These are phyloP conservation scores for Gulo gulo DNA, from an alignment of 2,113 vertebrate genomes.

Conservation along the genomic window DNA sequence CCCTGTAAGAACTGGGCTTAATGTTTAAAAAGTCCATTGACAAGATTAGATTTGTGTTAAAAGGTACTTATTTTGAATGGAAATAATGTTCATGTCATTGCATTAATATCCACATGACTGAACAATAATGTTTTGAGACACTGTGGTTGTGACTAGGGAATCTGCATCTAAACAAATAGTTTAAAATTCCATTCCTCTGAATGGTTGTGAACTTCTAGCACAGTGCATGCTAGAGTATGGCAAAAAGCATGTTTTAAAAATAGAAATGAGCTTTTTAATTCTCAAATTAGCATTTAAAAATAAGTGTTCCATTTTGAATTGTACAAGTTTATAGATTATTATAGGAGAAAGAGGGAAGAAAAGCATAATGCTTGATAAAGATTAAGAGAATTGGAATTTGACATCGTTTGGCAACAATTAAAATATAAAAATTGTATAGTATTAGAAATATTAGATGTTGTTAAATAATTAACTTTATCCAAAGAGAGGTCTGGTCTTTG, in stretches of 20 bases:
- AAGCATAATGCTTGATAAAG: neutral
- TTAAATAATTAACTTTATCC: neutral
- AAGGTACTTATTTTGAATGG: constrained; percentile 16
- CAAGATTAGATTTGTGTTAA: neutral
- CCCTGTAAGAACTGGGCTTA: neutral
- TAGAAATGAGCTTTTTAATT: neutral
- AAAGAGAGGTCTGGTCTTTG: neutral
- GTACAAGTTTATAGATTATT: neutral
- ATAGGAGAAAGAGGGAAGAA: neutral
- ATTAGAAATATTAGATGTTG: neutral
- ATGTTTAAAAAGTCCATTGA: neutral
- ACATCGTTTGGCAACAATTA: neutral
- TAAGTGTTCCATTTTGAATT: neutral
- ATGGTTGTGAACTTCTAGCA: neutral
- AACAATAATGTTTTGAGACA: neutral
- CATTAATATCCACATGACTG: neutral
- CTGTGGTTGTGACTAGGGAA: neutral
- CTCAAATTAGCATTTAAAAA: neutral
- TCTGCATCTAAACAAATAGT: neutral
- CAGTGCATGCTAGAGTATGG: neutral
- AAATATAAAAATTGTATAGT: neutral
- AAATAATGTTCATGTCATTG: neutral
- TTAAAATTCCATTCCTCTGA: neutral
- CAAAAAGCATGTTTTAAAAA: neutral
- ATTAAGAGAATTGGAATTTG: neutral